A percentile compares a stretch with the other conserved stretches of the same genome.
phyloP scores from a whole-genome alignment of 2,888 invertebrate genomes.

The Patella caerulea region DNA sequence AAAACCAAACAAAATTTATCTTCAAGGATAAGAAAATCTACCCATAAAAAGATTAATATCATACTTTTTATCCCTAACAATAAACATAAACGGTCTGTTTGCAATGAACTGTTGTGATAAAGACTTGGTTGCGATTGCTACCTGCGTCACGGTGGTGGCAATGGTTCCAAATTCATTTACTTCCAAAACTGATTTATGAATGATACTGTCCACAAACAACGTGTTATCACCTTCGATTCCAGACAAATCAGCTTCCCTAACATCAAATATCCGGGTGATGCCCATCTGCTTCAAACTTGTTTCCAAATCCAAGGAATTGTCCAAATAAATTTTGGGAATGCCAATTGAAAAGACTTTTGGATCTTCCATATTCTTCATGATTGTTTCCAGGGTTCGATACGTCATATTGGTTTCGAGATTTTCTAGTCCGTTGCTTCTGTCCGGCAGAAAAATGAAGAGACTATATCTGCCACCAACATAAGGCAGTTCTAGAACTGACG shows the following conservation, averaged over 20 bases:
- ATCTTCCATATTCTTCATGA: constrained; percentile 13
- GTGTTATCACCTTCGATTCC: constrained; percentile 14
- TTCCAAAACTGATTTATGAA: constrained; percentile 21
- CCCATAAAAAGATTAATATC: constrained; percentile 23
- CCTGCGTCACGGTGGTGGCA: neutral
- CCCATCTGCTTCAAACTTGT: constrained; percentile 13
- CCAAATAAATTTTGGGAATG: constrained; percentile 18
- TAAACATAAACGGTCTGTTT: constrained; percentile 25
- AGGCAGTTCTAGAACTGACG: neutral
- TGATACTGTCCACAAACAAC: constrained; percentile 17
- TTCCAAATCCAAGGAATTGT: constrained; percentile 17
- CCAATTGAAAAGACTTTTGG: constrained; percentile 13
- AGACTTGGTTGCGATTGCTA: constrained; percentile 1
- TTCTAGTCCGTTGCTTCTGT: constrained; percentile 11
- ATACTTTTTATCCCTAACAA: constrained; percentile 19
- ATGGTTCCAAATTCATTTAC: constrained; percentile 20
- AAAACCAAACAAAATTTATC: too few species aligned
- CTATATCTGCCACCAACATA: constrained; percentile 9
- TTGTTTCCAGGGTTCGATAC: constrained; percentile 5
- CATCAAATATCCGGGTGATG: constrained; percentile 15
- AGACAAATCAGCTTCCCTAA: constrained; percentile 12
- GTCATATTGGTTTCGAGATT: constrained; percentile 19
- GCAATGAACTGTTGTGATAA: constrained; percentile 13
- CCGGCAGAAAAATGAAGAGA: constrained; percentile 19
- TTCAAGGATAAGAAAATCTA: constrained; percentile 16